Evolutionary conservation across 2,797 vertebrate species (phyloP), one percentile per base, ranked within the genome.

Genomic region (Pelodytes ibericus): DNA sequence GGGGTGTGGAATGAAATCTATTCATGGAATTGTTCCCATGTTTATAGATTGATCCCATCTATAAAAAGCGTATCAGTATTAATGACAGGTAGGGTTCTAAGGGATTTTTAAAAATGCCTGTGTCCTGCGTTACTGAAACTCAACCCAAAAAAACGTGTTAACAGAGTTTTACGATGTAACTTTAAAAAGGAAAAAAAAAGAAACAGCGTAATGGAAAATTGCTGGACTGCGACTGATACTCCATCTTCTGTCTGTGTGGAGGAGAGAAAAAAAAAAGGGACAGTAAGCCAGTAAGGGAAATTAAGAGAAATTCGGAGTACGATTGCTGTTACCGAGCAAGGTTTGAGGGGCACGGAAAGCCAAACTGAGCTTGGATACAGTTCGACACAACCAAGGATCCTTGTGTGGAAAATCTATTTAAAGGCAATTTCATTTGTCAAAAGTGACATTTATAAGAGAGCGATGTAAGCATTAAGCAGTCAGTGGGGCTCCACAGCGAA

Each of bases 401-500:
- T 65, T 10, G 75, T 72, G 61, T 67, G 75, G 75, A 71, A 78
- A 78, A 72, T 51, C 61, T 61, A 67, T 78, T 51, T 67, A 39
- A 78, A 67, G 16, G 44, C 53, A 60, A 58, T 78, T 78, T 78
- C 24, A 72, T 78, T 72, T 67, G 61, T 67, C 69, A 60, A 72
- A 78, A 49, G 69, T 67, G 75, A 78, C 69, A 78, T 78, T 78
- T 72, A 77, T 65, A 72, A 51, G 56, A 44, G 53, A 72, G 33
- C 22, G 56, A 51, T 67, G 53, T 78, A 61, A 61, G 53, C 56
- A 22, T 39, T 25, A 29, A 47, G 20, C 63, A 60, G 75, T 36
- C 75, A 78, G 75, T 72, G 70, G 75, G 75, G 36, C 53, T 78
- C 75, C 75, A 41, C 26, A 10, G 18, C 26, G 75, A 72, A 78